Evolutionary conservation across 2,888 invertebrate genomes (phyloP), one percentile per base, ranked within the genome.

Genomic region (Ophion ventricosus): DNA sequence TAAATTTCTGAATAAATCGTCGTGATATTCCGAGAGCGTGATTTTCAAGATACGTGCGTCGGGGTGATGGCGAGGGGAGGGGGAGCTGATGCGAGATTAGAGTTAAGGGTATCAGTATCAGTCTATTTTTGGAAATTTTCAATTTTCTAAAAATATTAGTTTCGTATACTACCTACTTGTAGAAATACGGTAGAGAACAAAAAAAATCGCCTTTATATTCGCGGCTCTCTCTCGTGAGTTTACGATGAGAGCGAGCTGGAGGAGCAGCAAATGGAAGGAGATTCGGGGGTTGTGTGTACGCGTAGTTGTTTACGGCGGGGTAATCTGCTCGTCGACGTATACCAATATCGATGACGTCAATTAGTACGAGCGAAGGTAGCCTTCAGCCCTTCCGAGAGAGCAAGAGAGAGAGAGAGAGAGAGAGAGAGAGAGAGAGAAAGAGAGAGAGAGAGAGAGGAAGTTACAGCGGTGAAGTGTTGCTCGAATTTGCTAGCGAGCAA

Each of bases 331-430:
- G 92, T 92, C 92, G 92, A 92, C 93, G 92, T 90, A 92, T 92
- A 92, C 92, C 92, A 91, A 93, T 93, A 93, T 93, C 93, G 92
- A 93, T 92, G 92, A 93, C 92, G 93, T 93, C 92, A 92, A 93
- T 93, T 93, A 93, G 92, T 91, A 92, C 89, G 90, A 91, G 90
- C 89, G 90, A 90, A 89, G 88, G 63, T 70, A 89, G 88, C 59
- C 73, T 70, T 75, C 76, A 78, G 74, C 63, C 73, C 83, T 83
- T 83, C 83, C 77, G 82, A 40, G 73, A 40, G 57, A 49, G 76
- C 35, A 59, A 5, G 75, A 67, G 66, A 40, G 40, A 11, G 57
- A 56, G 64, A 5, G 64, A 49, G 61, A 67, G 70, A 29, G 74
- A 35, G 67, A 56, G 40, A 11, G 43, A n/a, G 35, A 23, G 70